A percentile compares a stretch with the other conserved stretches of the same genome.
phyloP scores from a whole-genome alignment of 2,888 invertebrate species.

The Eupithecia vulgata region DNA sequence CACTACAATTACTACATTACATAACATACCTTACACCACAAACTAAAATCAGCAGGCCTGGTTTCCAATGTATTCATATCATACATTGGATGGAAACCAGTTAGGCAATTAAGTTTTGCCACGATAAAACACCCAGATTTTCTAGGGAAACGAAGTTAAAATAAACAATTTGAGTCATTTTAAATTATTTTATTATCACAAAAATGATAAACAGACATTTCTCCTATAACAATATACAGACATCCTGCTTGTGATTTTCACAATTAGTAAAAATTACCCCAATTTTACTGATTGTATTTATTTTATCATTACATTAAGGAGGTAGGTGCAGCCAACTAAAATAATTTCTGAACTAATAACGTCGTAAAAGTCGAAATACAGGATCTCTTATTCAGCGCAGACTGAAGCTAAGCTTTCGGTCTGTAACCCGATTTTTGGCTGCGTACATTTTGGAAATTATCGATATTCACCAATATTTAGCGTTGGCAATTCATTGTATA shows the following conservation, averaged over 20 bases:
- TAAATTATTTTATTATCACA: constrained; percentile 65
- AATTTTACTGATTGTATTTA: too few relatives aligned
- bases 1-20: too few relatives aligned
- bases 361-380: neutral
- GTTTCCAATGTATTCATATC: too few relatives aligned
- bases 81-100: neutral
- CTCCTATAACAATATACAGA: constrained; percentile 27
- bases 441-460: neutral
- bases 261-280: neutral
- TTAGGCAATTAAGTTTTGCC: too few relatives aligned
- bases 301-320: neutral
- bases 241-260: neutral
- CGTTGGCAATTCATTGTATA: neutral
- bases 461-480: neutral
- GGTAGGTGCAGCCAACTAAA: neutral
- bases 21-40: too few relatives aligned
- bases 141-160: neutral
- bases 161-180: constrained; percentile 1
- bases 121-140: neutral
- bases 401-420: neutral
- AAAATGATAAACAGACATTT: constrained; percentile 51
- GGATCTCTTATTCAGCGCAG: neutral
- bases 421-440: neutral
- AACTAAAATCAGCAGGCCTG: constrained; percentile 4
- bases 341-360: neutral